Conservation (phyloP, 2,797 vertebrate species). For the Clarias platycephalus region DNA sequence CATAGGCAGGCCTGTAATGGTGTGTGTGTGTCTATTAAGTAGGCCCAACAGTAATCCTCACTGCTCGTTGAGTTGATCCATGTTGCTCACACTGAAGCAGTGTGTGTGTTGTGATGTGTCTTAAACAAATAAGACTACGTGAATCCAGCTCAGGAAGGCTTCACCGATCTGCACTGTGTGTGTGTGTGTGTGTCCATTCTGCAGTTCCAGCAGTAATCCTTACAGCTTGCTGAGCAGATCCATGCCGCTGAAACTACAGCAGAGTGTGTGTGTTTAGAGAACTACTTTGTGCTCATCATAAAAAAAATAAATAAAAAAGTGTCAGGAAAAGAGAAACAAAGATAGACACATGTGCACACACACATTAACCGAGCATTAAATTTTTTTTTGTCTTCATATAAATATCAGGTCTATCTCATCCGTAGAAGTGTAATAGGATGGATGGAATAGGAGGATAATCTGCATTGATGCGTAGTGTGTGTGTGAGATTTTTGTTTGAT, state of each 20-base stretch:
- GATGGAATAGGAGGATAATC: too few species aligned
- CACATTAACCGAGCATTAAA: background rate
- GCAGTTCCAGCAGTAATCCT: slow-evolving; percentile 3
- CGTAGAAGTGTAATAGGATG: background rate
- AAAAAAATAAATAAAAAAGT: background rate
- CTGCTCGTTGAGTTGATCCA: background rate
- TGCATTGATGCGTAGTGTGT: background rate
- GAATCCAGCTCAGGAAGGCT: background rate
- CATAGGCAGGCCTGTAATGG: background rate
- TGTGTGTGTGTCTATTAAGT: background rate
- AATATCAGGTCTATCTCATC: background rate
- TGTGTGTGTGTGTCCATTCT: background rate
- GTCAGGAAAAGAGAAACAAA: background rate
- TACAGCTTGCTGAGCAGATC: background rate
- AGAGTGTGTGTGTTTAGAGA: background rate
- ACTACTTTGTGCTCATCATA: background rate
- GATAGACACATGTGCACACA: background rate
- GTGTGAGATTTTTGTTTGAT: background rate
- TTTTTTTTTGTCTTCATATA: background rate
- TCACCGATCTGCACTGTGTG: background rate
- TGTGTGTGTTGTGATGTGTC: background rate
- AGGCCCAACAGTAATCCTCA: background rate
- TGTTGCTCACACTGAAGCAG: background rate
- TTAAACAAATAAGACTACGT: background rate
- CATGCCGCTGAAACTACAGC: background rate